phyloP scores from a whole-genome alignment of 2,888 invertebrate species.

The Halocaridina rubra region DNA sequence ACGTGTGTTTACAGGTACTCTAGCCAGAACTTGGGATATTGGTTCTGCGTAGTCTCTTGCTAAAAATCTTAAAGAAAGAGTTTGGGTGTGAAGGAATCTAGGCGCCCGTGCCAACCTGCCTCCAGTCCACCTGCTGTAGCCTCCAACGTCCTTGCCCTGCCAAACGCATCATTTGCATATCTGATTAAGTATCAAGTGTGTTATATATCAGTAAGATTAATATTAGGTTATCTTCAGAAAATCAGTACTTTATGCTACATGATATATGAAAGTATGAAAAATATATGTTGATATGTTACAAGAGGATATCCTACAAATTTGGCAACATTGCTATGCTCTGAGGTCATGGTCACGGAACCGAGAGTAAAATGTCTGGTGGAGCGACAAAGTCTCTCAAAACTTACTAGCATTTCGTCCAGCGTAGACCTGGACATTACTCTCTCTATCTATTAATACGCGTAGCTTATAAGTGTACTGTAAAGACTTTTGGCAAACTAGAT shows the following conservation, averaged over 20 bases:
- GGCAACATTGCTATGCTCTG: conserved; percentile 47
- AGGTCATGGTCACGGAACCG: conserved; percentile 57
- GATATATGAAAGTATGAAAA: no score
- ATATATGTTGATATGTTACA: no score
- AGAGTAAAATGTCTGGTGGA: conserved; percentile 49
- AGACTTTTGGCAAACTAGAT: neutral
- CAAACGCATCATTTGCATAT: conserved; percentile 40
- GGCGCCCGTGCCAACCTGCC: conserved; percentile 37
- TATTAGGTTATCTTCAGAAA: no score
- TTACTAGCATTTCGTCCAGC: conserved; percentile 48
- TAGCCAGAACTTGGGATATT: no score
- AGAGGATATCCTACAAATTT: no score
- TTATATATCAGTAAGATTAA: no score
- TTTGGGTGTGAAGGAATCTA: neutral
- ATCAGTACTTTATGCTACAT: no score
- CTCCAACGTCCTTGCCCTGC: conserved; percentile 58
- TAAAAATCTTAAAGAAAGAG: neutral
- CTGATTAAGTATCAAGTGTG: no score
- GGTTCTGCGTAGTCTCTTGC: no score
- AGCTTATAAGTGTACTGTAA: neutral
- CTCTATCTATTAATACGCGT: no score
- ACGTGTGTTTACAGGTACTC: no score
- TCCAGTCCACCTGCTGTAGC: conserved; percentile 55
- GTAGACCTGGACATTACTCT: no score
- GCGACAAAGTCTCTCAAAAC: conserved; percentile 53